Conservation (phyloP, 2,888 invertebrate genomes). For the Dugesia japonica region DNA sequence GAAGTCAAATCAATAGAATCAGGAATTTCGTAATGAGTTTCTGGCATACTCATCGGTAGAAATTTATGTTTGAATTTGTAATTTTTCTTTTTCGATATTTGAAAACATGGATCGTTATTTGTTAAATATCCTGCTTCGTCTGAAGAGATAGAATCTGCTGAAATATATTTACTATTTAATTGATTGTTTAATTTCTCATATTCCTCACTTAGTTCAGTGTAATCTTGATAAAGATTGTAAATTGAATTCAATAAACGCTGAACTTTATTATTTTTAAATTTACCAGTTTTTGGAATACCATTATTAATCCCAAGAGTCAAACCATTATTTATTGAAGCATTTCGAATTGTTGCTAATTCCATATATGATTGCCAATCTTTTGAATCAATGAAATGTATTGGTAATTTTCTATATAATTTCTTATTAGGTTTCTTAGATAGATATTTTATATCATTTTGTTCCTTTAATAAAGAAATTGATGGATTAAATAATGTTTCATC, state of each 20-base stretch:
- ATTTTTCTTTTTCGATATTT: not conserved
- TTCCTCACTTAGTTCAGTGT: not conserved
- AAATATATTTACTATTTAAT: not conserved
- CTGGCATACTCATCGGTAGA: not conserved
- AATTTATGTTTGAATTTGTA: not conserved
- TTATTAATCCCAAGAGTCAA: not conserved
- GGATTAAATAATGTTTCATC: not conserved
- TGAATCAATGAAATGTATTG: not conserved
- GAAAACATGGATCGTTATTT: not conserved
- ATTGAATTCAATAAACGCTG: not conserved
- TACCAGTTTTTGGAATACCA: not conserved
- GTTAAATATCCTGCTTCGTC: not conserved
- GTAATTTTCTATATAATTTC: conserved; percentile 5
- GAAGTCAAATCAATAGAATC: no score
- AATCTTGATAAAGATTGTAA: not conserved
- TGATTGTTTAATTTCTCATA: not conserved
- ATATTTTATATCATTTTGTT: not conserved
- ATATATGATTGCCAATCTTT: conserved; percentile 15
- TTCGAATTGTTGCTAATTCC: not conserved
- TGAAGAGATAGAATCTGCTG: not conserved
- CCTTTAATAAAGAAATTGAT: not conserved
- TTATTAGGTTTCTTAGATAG: not conserved
- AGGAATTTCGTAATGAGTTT: not conserved
- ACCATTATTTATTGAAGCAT: not conserved
- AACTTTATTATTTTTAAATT: conserved; percentile 3